Evolutionary conservation across 2,797 vertebrate genomes (phyloP).

Genomic region (Phataginus tricuspis): DNA sequence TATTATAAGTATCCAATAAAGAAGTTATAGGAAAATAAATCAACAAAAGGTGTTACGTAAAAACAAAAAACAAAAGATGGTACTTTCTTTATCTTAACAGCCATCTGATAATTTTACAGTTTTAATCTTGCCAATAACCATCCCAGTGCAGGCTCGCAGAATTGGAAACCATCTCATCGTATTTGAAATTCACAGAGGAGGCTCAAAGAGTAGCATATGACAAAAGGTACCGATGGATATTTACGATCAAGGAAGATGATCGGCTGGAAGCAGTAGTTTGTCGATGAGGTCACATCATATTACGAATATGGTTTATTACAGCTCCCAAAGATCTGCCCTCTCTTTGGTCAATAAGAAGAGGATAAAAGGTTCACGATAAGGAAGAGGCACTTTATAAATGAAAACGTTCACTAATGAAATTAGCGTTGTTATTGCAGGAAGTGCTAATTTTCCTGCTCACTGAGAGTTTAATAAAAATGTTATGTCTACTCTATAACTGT

Average conservation of each 20-base stretch:
- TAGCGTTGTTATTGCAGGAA: constrained; percentile 81
- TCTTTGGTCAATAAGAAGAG: constrained; percentile 68
- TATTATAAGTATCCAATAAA: not conserved
- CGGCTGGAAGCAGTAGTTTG: not conserved
- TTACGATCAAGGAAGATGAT: constrained; percentile 34
- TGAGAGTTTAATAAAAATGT: constrained; percentile 83
- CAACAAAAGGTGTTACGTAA: not conserved
- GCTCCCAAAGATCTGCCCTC: not conserved
- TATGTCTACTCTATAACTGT: constrained; percentile 80
- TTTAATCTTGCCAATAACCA: not conserved
- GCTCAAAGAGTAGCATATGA: not conserved
- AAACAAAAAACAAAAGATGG: not conserved
- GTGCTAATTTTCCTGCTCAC: constrained; percentile 83
- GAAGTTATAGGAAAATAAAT: not conserved
- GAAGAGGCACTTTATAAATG: constrained; percentile 75
- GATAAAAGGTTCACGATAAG: constrained; percentile 70
- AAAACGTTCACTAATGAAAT: constrained; percentile 84
- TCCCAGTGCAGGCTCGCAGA: not conserved
- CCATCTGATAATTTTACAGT: not conserved
- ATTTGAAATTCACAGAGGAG: constrained; percentile 62
- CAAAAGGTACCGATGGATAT: constrained; percentile 21
- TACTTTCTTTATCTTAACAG: constrained; percentile 4
- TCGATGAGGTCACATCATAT: not conserved
- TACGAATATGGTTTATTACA: not conserved
- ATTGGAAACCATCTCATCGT: not conserved